Percentiles rank a stretch among this genome's conserved stretches.
These are phyloP conservation scores for Agrilus cyanescens DNA, from an alignment of 2,888 invertebrate species.

Conservation along the genomic window DNA sequence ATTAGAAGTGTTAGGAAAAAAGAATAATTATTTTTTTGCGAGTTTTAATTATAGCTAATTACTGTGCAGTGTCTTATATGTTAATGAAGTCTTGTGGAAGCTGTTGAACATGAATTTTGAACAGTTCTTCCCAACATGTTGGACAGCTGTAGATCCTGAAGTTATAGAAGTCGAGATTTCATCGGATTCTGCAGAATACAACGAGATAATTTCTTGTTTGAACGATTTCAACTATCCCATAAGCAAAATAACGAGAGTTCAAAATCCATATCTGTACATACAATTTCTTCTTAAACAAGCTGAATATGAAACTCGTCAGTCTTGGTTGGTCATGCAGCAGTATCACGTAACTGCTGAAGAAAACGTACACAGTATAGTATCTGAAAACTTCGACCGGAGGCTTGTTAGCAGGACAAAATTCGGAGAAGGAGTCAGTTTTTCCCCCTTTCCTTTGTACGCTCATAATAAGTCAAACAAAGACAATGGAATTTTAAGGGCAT, in stretches of 20 bases:
- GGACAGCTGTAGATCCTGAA: too few relatives aligned
- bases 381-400: conserved; percentile 26
- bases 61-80: too few relatives aligned
- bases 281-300: conserved; percentile 20
- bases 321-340: conserved; percentile 10
- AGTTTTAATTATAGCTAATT: too few relatives aligned
- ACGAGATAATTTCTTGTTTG: conserved; percentile 51
- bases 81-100: too few relatives aligned
- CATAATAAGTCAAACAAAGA: conserved; percentile 19
- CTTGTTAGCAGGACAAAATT: conserved; percentile 18
- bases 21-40: too few relatives aligned
- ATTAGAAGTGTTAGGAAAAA: too few relatives aligned
- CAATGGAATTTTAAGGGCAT: conserved; percentile 20
- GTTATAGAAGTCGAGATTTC: too few relatives aligned
- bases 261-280: conserved; percentile 22
- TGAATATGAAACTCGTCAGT: conserved; percentile 20
- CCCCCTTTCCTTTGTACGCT: conserved; percentile 20
- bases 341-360: conserved; percentile 22
- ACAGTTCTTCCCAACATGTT: too few relatives aligned
- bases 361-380: conserved; percentile 22
- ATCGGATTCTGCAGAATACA: conserved; percentile 38
- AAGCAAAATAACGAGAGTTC: conserved; percentile 18
- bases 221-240: not conserved
- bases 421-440: conserved; percentile 28
- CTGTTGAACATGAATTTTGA: too few relatives aligned